These are phyloP conservation scores for Drosophila orena DNA, from an alignment of 1,140 invertebrate genomes.

Conservation along the genomic window DNA sequence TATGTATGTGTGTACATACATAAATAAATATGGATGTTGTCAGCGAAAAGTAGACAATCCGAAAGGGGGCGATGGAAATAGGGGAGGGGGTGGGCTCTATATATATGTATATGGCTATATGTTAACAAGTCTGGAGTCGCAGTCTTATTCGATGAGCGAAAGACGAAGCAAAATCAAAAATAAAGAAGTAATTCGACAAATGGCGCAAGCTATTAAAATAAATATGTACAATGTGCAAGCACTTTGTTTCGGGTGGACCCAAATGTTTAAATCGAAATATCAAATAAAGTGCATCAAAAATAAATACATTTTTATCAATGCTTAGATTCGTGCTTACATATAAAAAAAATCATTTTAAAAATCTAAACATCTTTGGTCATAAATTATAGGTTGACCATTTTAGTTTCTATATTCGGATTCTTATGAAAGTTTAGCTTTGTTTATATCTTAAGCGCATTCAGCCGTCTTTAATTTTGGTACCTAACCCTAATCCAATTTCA, in stretches of 20 bases:
- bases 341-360: neutral
- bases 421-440: neutral
- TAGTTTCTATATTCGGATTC: no score
- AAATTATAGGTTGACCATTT: no score
- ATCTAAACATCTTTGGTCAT: no score
- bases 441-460: neutral
- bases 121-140: constrained; percentile 41
- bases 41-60: neutral
- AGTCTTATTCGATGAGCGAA: constrained; percentile 23
- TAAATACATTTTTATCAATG: neutral
- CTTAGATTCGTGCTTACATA: no score
- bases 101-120: constrained; percentile 18
- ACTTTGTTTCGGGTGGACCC: constrained; percentile 29
- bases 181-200: constrained; percentile 63
- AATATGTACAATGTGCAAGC: constrained; percentile 40
- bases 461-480: neutral
- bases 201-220: constrained; percentile 64
- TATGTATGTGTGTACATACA: constrained; percentile 20
- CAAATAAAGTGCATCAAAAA: neutral
- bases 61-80: neutral
- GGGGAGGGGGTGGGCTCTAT: constrained; percentile 3
- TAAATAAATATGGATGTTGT: constrained; percentile 53
- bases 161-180: constrained; percentile 46
- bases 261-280: neutral
- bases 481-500: neutral